Evolutionary conservation across 1,140 invertebrate species (phyloP), one percentile per base, ranked within the genome.

Genomic region (Melitaea cinxia): DNA sequence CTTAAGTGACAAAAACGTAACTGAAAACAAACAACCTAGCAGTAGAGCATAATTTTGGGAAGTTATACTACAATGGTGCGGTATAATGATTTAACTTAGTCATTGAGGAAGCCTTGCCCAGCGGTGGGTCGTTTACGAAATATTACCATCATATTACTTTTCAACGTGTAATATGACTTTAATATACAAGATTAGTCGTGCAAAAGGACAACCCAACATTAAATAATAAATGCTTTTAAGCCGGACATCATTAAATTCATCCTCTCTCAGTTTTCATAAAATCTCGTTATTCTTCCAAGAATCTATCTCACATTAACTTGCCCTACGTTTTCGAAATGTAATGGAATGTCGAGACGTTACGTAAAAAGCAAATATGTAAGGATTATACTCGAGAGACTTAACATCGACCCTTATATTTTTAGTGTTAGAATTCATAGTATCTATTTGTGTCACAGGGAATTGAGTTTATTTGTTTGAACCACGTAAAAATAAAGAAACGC

Each of bases 351-450:
- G 14, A 57, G 23, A 17, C 17, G 42, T 21, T 12, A 23, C 42
- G 19, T n/a, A 57, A 42, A 55, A 55, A 55, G 33, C 19, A 57
- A 57, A 57, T 28, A 57, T 57, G 37, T 26, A 28, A 26, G 37
- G 23, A 57, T 57, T 57, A 45, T 57, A 7, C 54, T 24, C 54
- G 23, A 19, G 35, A 26, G 54, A 57, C 54, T 42, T 26, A 12
- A 24, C 21, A 42, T 26, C 37, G 35, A 45, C 15, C 37, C 45
- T 42, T 57, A 57, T 57, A 57, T 33, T 26, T 37, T 26, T 42
- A 37, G 35, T 26, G 21, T 42, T n/a, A 45, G 54, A 57, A 28
- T 42, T 42, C 54, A 15, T 37, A 37, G 54, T 47, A 21, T 47
- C 19, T 23, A 15, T 24, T 24, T 39, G 30, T 37, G 21, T 39